Base-by-base conservation (phyloP, 2,888 invertebrate genomes). In the Hyposoter didymator region DNA sequence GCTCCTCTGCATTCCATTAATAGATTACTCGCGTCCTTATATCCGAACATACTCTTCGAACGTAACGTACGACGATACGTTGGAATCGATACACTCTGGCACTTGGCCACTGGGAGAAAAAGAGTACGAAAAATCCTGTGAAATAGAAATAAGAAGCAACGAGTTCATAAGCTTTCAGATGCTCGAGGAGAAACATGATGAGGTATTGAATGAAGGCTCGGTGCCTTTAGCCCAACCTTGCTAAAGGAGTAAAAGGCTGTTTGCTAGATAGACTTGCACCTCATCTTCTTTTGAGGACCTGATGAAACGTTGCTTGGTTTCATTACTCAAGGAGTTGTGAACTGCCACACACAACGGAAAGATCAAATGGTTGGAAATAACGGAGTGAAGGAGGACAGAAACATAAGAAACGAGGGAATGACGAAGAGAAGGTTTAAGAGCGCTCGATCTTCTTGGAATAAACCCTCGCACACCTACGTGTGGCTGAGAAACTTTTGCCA, bases 1-100 rank as follows among this genome's bases (percentile, higher is more conserved):
- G 76, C 80, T 81, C 47, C 66, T 81, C 88, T 87, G 90, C 90
- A 90, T 90, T 90, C 89, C 90, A 90, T 90, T 90, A 90, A 90
- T 90, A 89, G 86, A 90, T 90, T 90, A 90, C 85, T 86, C 45
- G 74, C 81, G 69, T 81, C 78, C 64, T 59, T 35, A 75, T 47
- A 52, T 64, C 28, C 45, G 70, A 70, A 70, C 45, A 52, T 75
- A 28, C 10, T 35, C 39, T 59, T 3, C 76, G 19, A 66, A 69
- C 47, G 22, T 43, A 62, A 28, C n/a, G 70, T 55, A 64, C 62
- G 66, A 79, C 75, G 47, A 82, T 79, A 85, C 82, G 75, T 62
- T 79, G 47, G 45, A 49, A 52, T 73, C 62, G 82, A 80, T 82
- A 73, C 59, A 62, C 73, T 79, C 49, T 62, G 62, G 82, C 76